Evolutionary conservation across 2,888 invertebrate genomes (phyloP), one percentile per base, ranked within the genome.

Genomic region (Dryadula phaetusa): DNA sequence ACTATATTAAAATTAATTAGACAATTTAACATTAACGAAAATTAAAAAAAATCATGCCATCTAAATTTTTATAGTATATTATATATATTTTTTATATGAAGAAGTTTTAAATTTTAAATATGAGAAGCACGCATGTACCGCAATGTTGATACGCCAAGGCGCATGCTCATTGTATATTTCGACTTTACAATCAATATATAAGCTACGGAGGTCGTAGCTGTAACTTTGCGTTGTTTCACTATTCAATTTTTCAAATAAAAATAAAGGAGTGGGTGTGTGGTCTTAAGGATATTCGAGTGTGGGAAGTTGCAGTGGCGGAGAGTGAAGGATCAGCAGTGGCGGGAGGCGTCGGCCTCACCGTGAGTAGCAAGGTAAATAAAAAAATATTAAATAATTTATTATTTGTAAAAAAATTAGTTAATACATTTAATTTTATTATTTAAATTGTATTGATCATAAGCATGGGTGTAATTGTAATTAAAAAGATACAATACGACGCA

Each of bases 281-380:
- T 54, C 60, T 52, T 40, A 61, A 52, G 40, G 52, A 18, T 58
- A 42, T 49, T 52, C 22, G 56, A 58, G 70, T 56, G 56, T 68
- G 66, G 69, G 64, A 70, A 72, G 70, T 83, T 85, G 90, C 88
- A 87, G 87, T 89, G 90, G 90, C 86, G 87, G 91, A 90, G 78
- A 82, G 84, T 73, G 92, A 91, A 77, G 83, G 80, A 75, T 79
- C 87, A 62, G 81, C 82, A 73, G 83, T 83, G 80, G 82, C 90
- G 90, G 91, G 86, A 81, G 91, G 91, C 89, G 88, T 85, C 80
- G 87, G 92, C 90, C 92, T 92, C 90, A 78, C 91, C 92, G 92
- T 92, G 92, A 88, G 84, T 83, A 92, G 89, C 82, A 92, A 92
- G 90, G 92, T 90, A 79, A 71, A 70, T 69, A 25, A 8, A 34